Conservation (phyloP, 2,888 invertebrate species). For the Hylaea fasciaria region DNA sequence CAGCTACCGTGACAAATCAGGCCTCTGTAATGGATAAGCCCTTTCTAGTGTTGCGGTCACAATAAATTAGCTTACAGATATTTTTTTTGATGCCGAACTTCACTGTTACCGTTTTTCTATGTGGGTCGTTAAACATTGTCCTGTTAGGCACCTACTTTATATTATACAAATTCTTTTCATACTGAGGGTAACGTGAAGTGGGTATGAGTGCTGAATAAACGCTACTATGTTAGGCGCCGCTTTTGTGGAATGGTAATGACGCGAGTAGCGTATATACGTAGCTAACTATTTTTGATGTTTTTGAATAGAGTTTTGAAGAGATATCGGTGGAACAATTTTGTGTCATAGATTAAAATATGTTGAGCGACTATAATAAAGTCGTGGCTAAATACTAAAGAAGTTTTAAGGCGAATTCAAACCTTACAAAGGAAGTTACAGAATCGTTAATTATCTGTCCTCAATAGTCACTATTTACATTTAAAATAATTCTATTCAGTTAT, state of each 20-base stretch:
- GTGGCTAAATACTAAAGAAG: constrained; percentile 2
- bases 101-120: constrained; percentile 25
- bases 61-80: constrained; percentile 65
- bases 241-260: constrained; percentile 52
- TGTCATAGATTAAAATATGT: constrained; percentile 3
- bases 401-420: constrained; percentile 3
- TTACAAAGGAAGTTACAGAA: constrained; percentile 7
- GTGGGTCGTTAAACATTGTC: constrained; percentile 9
- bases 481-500: constrained; percentile 53
- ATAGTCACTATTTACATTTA: constrained; percentile 17
- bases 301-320: constrained; percentile 2
- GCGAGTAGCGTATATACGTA: constrained; percentile 42
- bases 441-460: constrained; percentile 13
- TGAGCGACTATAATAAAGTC: constrained; percentile 2
- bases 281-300: constrained; percentile 29
- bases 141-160: constrained; percentile 4
- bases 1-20: constrained; percentile 80
- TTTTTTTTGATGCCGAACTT: constrained; percentile 53
- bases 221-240: constrained; percentile 41
- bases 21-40: constrained; percentile 73
- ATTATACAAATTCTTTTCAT: constrained; percentile 27
- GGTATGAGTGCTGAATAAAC: constrained; percentile 41
- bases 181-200: constrained; percentile 9
- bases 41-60: constrained; percentile 68
- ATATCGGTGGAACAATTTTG: constrained; percentile 8